phyloP scores from a whole-genome alignment of 1,140 invertebrate genomes.

The Ceratoteleas bidentatus region DNA sequence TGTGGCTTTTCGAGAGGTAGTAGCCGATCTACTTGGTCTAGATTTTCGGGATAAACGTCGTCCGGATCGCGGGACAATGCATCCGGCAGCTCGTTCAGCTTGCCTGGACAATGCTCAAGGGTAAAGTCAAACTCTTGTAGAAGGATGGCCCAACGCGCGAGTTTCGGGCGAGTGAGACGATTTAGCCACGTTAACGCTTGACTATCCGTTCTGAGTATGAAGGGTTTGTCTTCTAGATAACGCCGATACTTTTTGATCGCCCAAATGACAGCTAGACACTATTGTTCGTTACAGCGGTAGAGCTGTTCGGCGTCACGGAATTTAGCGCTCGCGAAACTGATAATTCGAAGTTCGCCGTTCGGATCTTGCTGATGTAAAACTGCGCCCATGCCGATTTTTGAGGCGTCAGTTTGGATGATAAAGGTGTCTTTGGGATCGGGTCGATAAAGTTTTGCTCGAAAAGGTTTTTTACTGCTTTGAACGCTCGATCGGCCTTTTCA shows the following conservation, averaged over 20 bases:
- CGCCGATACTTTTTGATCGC: too few relatives aligned
- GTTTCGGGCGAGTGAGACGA: too few relatives aligned
- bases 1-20: background rate
- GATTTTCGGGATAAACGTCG: background rate
- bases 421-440: too few relatives aligned
- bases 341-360: background rate
- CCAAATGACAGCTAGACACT: too few relatives aligned
- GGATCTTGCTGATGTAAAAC: constrained; percentile 3
- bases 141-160: constrained; percentile 50
- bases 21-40: constrained; percentile 1
- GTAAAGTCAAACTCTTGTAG: constrained; percentile 67
- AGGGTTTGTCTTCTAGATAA: too few relatives aligned
- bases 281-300: constrained; percentile 25
- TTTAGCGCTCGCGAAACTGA: too few relatives aligned
- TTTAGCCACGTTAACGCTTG: too few relatives aligned
- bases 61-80: constrained; percentile 16
- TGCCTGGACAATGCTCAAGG: too few relatives aligned
- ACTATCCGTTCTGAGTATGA: too few relatives aligned
- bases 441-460: too few relatives aligned
- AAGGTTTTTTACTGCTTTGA: background rate
- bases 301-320: too few relatives aligned
- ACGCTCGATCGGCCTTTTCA: background rate
- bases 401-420: too few relatives aligned
- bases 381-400: constrained; percentile 15
- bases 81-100: constrained; percentile 68